Base-by-base conservation (phyloP, 2,797 vertebrate species). In the Lophotriccus pileatus region DNA sequence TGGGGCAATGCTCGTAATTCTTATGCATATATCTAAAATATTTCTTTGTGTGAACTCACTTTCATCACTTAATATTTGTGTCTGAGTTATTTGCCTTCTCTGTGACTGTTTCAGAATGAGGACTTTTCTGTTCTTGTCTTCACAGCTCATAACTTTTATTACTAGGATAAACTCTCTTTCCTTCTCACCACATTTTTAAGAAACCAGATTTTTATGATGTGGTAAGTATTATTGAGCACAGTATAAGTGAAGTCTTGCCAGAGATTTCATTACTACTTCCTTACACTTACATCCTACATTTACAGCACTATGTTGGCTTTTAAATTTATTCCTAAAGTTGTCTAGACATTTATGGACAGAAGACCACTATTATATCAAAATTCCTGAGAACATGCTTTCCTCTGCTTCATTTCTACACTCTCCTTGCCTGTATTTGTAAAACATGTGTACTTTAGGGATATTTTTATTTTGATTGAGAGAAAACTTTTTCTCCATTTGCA, bases 151-250 rank as follows among this genome's bases (percentile, higher is more conserved):
- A 93, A 94, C 84, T 96, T 96, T 96, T 95, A 94, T 94, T 96
- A 74, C 83, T 56, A 90, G 89, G 84, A 95, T 95, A 94, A 95
- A 43, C 70, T 86, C 50, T 87, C 59, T 66, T 73, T 96, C 93
- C 84, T 89, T 87, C 93, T 95, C 74, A 77, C 64, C 89, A 92
- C 53, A 53, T 91, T 92, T 95, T 88, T 72, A 94, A 90, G 72
- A 92, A 97, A 95, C 34, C 78, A 60, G 19, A 50, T 91, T 95
- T 97, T 97, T 96, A 97, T 91, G 91, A 95, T 95, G 94, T 94
- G 92, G 85, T 92, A 95, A 96, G 94, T 62, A 92, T 78, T 77
- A 73, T 68, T 76, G 81, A 96, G 66, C 67, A 87, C 32, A 64
- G 81, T 34, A 24, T 62, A 93, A 96, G 78, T 89, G 87, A 95